Conservation (phyloP, 1,140 invertebrate genomes). For the Arion vulgaris region DNA sequence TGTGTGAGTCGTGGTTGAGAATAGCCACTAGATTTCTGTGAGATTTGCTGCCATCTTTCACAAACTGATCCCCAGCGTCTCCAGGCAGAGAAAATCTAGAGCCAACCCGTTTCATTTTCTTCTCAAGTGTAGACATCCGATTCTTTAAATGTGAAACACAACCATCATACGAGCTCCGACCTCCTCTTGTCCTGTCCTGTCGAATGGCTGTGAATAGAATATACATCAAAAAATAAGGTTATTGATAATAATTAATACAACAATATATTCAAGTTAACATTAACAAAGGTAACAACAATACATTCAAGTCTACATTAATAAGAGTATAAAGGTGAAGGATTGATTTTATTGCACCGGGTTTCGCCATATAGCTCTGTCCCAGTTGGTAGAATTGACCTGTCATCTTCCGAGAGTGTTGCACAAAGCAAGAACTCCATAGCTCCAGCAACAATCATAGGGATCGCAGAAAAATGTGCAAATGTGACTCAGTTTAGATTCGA, state of each 20-base stretch:
- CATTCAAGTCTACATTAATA: too few relatives aligned
- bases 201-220: slow-evolving; percentile 83
- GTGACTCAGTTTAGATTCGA: too few relatives aligned
- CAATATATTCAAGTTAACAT: too few relatives aligned
- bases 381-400: too few relatives aligned
- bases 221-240: not conserved
- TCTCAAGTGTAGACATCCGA: slow-evolving; percentile 44
- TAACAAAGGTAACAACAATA: too few relatives aligned
- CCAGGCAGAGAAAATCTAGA: not conserved
- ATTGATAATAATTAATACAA: not conserved
- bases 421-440: too few relatives aligned
- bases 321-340: too few relatives aligned
- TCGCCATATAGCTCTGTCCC: too few relatives aligned
- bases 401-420: too few relatives aligned
- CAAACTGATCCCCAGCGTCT: not conserved
- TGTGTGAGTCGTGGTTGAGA: slow-evolving; percentile 52
- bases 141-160: slow-evolving; percentile 63
- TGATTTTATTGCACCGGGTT: too few relatives aligned
- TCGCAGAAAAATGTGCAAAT: too few relatives aligned
- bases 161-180: slow-evolving; percentile 88
- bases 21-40: slow-evolving; percentile 63
- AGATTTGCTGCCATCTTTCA: slow-evolving; percentile 36
- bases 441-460: too few relatives aligned
- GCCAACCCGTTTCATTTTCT: slow-evolving; percentile 37
- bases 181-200: slow-evolving; percentile 93